A percentile compares a stretch with the other conserved stretches of the same genome.
Evolutionary conservation across 2,888 invertebrate species (phyloP).

Genomic region (Rhingia campestris): DNA sequence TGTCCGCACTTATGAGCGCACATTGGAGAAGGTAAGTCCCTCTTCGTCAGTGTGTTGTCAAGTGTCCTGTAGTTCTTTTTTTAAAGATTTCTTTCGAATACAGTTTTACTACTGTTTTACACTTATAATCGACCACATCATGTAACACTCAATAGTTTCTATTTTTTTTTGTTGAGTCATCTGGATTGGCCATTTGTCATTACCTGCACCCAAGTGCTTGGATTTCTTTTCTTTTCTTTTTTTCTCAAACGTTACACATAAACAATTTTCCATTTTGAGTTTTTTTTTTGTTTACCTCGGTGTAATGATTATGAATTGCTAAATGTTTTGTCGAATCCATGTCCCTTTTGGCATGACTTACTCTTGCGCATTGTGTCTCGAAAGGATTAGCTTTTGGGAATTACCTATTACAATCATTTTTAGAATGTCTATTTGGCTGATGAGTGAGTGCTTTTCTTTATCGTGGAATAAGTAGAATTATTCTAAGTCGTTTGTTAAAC

Average conservation of each 20-base stretch:
- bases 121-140: constrained; percentile 61
- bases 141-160: constrained; percentile 43
- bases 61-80: constrained; percentile 58
- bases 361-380: constrained; percentile 5
- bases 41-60: not conserved
- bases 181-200: constrained; percentile 58
- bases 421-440: not conserved
- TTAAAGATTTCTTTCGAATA: constrained; percentile 28
- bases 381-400: not conserved
- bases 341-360: constrained; percentile 64
- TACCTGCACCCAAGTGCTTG: constrained; percentile 73
- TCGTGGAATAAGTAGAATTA: too few species aligned
- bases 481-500: too few species aligned
- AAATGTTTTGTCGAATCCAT: constrained; percentile 63
- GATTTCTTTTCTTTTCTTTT: constrained; percentile 39
- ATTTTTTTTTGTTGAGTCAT: constrained; percentile 27
- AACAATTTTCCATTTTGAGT: constrained; percentile 10
- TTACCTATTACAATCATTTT: not conserved
- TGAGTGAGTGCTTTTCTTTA: not conserved
- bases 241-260: constrained; percentile 38
- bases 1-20: constrained; percentile 97
- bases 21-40: constrained; percentile 94
- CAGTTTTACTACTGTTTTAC: constrained; percentile 54
- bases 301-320: constrained; percentile 72
- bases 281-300: constrained; percentile 17